These are phyloP conservation scores for Mythimna lalbum DNA, from an alignment of 2,888 invertebrate genomes.

Conservation along the genomic window DNA sequence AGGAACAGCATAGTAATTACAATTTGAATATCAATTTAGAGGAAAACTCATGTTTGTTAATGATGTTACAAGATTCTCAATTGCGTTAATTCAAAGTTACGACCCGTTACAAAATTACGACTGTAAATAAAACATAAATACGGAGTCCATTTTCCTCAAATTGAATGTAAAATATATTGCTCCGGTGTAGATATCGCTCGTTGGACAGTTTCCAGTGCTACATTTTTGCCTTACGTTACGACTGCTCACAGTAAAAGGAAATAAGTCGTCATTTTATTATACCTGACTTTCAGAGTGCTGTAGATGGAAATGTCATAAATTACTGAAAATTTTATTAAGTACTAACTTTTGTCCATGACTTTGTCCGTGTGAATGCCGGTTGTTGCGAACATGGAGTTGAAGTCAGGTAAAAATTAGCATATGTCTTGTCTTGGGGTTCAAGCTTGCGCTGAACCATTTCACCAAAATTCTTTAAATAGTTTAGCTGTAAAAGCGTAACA, in stretches of 20 bases:
- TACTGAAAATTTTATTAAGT: constrained; percentile 33
- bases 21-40: constrained; percentile 28
- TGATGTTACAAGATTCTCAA: constrained; percentile 29
- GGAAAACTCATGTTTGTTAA: constrained; percentile 26
- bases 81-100: constrained; percentile 49
- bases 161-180: constrained; percentile 79
- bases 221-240: constrained; percentile 74
- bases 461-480: no score
- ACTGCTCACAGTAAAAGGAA: constrained; percentile 68
- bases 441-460: no score
- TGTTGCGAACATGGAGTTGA: no score
- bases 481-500: no score
- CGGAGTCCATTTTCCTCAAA: constrained; percentile 69
- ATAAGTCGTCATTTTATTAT: constrained; percentile 69
- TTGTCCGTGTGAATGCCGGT: no score
- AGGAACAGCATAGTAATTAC: not conserved
- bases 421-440: no score
- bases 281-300: constrained; percentile 55
- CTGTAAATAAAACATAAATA: constrained; percentile 69
- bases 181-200: constrained; percentile 66
- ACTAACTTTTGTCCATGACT: no score
- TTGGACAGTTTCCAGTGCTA: constrained; percentile 76
- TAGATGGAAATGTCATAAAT: constrained; percentile 41
- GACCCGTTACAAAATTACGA: constrained; percentile 58
- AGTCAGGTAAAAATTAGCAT: no score